These are phyloP conservation scores for Microctonus brassicae DNA, from an alignment of 2,888 invertebrate species.

Conservation along the genomic window DNA sequence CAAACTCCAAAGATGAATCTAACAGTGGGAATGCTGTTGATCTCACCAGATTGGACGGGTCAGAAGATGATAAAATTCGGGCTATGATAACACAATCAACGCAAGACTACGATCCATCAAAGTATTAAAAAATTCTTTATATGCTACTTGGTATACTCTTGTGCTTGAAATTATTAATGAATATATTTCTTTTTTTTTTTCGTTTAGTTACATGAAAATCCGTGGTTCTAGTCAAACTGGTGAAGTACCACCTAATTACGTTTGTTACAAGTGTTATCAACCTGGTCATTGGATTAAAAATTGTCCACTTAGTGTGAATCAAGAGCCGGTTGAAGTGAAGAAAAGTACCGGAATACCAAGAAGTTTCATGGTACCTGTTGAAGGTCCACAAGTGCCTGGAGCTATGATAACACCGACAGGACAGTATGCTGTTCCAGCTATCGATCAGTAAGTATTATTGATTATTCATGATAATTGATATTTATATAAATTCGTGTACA, in stretches of 20 bases:
- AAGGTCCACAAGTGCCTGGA: slow-evolving; percentile 88
- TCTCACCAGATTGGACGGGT: slow-evolving; percentile 89
- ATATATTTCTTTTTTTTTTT: too few relatives aligned
- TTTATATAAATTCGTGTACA: slow-evolving; percentile 6
- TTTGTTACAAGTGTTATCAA: slow-evolving; percentile 95
- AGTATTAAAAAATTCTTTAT: slow-evolving; percentile 88
- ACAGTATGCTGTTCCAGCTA: slow-evolving; percentile 88
- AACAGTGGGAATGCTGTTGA: slow-evolving; percentile 79
- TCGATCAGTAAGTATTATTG: slow-evolving; percentile 81
- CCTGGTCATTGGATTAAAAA: slow-evolving; percentile 98
- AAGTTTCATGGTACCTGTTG: slow-evolving; percentile 96
- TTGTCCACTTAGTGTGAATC: slow-evolving; percentile 82
- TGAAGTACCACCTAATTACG: slow-evolving; percentile 90
- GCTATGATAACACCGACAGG: slow-evolving; percentile 92
- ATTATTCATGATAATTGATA: slow-evolving; percentile 19
- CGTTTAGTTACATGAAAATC: slow-evolving; percentile 89
- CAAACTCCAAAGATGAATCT: slow-evolving; percentile 62
- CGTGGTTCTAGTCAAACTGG: slow-evolving; percentile 91
- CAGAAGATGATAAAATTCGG: slow-evolving; percentile 97
- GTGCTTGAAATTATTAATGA: slow-evolving; percentile 60
- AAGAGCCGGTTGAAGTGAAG: slow-evolving; percentile 84
- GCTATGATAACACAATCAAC: slow-evolving; percentile 98
- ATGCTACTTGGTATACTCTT: neutral
- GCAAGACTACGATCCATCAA: slow-evolving; percentile 96
- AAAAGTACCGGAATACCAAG: slow-evolving; percentile 97